phyloP scores from a whole-genome alignment of 2,113 vertebrate species.

The Atlantisia rogersi region DNA sequence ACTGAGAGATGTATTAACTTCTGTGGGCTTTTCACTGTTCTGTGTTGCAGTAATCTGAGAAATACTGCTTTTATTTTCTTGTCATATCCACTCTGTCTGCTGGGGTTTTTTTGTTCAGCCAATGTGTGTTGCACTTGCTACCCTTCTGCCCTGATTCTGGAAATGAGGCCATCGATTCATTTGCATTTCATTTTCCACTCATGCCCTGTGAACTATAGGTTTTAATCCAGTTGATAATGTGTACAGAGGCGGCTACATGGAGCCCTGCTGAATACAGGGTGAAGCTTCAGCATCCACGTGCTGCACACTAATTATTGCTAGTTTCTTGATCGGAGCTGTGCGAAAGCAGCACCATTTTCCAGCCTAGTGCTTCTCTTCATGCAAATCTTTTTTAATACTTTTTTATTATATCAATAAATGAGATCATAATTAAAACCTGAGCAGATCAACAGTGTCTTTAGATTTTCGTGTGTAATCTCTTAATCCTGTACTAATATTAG shows the following conservation, averaged over 20 bases:
- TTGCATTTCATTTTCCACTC: background rate
- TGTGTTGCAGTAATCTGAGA: background rate
- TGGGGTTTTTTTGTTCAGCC: background rate
- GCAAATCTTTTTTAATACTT: background rate
- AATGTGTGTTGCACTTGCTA: background rate
- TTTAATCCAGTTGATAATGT: background rate
- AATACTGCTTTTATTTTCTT: background rate
- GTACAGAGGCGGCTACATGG: background rate
- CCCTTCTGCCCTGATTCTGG: background rate
- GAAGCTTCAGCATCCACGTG: rapidly evolving
- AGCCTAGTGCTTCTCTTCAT: background rate
- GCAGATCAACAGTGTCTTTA: background rate
- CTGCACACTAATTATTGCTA: background rate
- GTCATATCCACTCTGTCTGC: background rate
- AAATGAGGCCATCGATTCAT: background rate
- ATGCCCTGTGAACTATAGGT: background rate
- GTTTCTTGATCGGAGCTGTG: background rate
- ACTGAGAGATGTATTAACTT: background rate
- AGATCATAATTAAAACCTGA: constrained; percentile 26
- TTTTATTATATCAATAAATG: background rate
- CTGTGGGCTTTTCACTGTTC: background rate
- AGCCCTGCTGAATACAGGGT: background rate
- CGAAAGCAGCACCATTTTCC: background rate
- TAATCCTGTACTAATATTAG: constrained; percentile 42
- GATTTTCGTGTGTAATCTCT: constrained; percentile 6